Evolutionary conservation across 2,888 invertebrate genomes (phyloP).

Genomic region (Hybos culiciformis): DNA sequence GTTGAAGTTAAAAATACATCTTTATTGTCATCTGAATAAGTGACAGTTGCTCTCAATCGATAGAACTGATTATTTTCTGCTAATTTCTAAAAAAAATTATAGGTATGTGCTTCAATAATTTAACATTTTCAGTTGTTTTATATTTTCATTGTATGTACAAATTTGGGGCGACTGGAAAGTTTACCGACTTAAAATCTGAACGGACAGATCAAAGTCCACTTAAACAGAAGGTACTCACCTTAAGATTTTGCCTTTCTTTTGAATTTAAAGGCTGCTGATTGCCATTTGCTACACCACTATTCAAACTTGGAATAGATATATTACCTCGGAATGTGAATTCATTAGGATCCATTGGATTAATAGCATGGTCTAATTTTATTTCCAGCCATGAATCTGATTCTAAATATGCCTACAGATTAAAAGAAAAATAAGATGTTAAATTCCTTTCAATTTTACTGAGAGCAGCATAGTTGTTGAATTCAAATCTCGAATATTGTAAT

Average conservation of each 20-base stretch:
- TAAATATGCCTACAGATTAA: constrained; percentile 39
- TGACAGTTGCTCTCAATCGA: constrained; percentile 53
- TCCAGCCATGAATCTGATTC: constrained; percentile 65
- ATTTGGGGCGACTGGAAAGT: too few relatives aligned
- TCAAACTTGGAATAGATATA: constrained; percentile 54
- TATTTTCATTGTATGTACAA: too few relatives aligned
- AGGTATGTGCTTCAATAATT: not conserved
- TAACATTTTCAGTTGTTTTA: too few relatives aligned
- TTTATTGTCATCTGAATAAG: constrained; percentile 51
- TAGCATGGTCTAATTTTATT: constrained; percentile 54
- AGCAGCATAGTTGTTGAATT: too few relatives aligned
- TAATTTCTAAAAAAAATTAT: constrained; percentile 37
- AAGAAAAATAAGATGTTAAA: too few relatives aligned
- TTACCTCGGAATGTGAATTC: constrained; percentile 52
- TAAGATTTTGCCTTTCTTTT: constrained; percentile 42
- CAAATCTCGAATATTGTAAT: too few relatives aligned
- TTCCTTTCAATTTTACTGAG: too few relatives aligned
- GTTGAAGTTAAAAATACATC: constrained; percentile 60
- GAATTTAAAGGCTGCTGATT: constrained; percentile 46
- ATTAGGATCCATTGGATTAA: constrained; percentile 41
- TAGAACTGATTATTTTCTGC: constrained; percentile 60
- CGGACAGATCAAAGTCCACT: too few relatives aligned
- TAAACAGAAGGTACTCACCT: too few relatives aligned
- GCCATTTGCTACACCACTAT: constrained; percentile 47
- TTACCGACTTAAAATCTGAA: too few relatives aligned